Base-by-base conservation (phyloP, 2,113 vertebrate genomes). In the Triplophysa tibetana region DNA sequence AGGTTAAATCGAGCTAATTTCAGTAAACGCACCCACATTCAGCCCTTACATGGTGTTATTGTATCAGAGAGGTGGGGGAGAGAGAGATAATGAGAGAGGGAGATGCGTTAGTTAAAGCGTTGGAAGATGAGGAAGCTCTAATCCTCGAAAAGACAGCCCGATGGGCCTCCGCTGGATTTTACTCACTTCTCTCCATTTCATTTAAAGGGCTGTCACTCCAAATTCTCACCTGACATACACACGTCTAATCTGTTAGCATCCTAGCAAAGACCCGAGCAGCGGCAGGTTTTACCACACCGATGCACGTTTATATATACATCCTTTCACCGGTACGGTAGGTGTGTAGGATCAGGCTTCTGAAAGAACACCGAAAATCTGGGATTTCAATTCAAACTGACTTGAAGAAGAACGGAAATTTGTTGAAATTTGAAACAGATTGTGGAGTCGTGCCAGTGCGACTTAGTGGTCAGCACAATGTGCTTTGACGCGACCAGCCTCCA, bases 1-100 rank as follows among this genome's bases (percentile, higher is more conserved):
- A 29, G 77, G 65, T 62, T 86, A 83, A 68, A 87, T 81, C 45
- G 75, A 83, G 82, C 84, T 90, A 89, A 91, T 88, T 88, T 88
- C 83, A 84, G 62, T 67, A 33, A 82, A 75, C 70, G 77, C 52
- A 61, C 26, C 56, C 38, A 56, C 54, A 58, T 89, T 88, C 86
- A 88, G 81, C 66, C 48, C 11, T n/a, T 72, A 70, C 80, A 69
- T 72, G 70, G 82, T 77, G 67, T 73, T 1, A 69, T 78, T 82
- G 73, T 77, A 85, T 84, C 81, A 81, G 76, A 75, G 70, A 52
- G 48, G n/a, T 26, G 16, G 7, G 29, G 38, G 54, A 58, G 70
- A 72, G 54, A 78, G 29, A 54, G 21, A 69, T 19, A 61, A 50
- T 29, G 77, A 72, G 23, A 72, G 26, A 52, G 4, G 61, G 77